Conservation (phyloP, 2,113 vertebrate genomes). For the Paradisaea rubra region DNA sequence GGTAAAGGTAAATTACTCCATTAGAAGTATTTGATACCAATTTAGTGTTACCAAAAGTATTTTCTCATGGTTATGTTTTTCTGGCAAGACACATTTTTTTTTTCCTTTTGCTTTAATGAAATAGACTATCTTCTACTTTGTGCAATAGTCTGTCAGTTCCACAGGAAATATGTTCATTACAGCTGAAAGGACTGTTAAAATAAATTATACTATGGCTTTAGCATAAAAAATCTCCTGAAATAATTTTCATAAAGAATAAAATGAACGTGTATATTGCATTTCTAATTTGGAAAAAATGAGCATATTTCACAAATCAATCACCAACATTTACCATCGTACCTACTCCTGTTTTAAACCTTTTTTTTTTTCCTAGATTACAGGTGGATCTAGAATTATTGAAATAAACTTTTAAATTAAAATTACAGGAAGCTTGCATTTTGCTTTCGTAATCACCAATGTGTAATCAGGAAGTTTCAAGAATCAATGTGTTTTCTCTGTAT, state of each 20-base stretch:
- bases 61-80: background rate
- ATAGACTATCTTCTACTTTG: background rate
- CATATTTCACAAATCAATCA: background rate
- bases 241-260: background rate
- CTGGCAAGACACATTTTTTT: background rate
- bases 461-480: background rate
- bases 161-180: background rate
- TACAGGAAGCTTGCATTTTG: background rate
- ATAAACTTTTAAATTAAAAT: background rate
- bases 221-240: background rate
- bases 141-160: background rate
- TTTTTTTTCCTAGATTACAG: background rate
- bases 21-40: background rate
- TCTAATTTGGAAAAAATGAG: background rate
- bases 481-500: background rate
- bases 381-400: background rate
- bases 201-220: background rate
- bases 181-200: background rate
- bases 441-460: rapidly evolving
- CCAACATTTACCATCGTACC: background rate
- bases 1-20: background rate
- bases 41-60: background rate
- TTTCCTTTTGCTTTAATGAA: background rate
- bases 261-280: background rate
- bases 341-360: background rate